Evolutionary conservation across 2,113 vertebrate genomes (phyloP).

Genomic region (Pleuronectes platessa): DNA sequence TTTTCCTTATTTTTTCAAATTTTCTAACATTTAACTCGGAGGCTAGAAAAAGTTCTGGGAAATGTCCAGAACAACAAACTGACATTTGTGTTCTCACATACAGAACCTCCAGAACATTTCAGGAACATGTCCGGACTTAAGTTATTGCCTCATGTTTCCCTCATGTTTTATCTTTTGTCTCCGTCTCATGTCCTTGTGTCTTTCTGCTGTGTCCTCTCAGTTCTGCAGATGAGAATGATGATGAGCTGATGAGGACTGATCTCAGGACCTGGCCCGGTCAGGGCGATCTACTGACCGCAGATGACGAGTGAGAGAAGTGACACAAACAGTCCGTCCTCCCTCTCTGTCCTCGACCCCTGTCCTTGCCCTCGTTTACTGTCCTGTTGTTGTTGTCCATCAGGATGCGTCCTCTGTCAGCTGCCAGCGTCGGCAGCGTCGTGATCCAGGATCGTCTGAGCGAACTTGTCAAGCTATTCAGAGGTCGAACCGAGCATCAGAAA

Average conservation of each 20-base stretch:
- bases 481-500: slow-evolving; percentile 87
- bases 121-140: too few species aligned
- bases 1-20: too few species aligned
- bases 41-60: too few species aligned
- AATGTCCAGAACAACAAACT: too few species aligned
- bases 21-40: too few species aligned
- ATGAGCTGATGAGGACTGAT: slow-evolving; percentile 14
- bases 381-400: slow-evolving; percentile 62
- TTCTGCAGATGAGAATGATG: slow-evolving; percentile 52
- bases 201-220: neutral
- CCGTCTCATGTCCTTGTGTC: neutral
- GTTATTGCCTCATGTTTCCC: neutral
- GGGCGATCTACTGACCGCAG: slow-evolving; percentile 69
- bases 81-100: too few species aligned
- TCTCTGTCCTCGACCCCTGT: accelerated
- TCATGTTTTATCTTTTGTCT: neutral
- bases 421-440: slow-evolving; percentile 83
- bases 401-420: slow-evolving; percentile 72
- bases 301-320: slow-evolving; percentile 73
- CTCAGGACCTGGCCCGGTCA: slow-evolving; percentile 54
- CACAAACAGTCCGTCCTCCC: neutral
- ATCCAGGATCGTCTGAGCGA: slow-evolving; percentile 89
- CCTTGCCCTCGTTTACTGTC: neutral
- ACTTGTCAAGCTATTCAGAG: slow-evolving; percentile 90
- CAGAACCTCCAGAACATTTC: too few species aligned